A percentile compares a stretch with the other conserved stretches of the same genome.
Conservation (phyloP, 2,113 vertebrate genomes). For the Promerops cafer region DNA sequence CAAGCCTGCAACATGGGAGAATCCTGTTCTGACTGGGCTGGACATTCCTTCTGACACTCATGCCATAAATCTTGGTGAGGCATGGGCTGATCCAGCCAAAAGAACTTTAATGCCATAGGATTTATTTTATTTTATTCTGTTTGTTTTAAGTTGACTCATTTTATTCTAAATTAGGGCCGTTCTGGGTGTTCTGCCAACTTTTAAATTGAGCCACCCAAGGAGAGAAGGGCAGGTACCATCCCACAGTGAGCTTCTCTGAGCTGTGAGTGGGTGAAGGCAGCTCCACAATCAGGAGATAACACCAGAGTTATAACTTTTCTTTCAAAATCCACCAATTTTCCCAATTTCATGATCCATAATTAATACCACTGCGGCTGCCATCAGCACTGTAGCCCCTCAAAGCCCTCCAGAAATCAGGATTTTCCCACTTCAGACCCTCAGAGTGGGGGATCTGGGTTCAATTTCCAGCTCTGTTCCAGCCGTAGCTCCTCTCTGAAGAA, state of each 20-base stretch:
- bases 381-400: neutral
- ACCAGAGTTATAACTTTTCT: neutral
- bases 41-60: neutral
- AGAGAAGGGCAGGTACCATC: neutral
- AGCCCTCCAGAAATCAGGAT: neutral
- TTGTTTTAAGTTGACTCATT: conserved; percentile 27
- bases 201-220: conserved; percentile 10
- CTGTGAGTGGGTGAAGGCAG: neutral
- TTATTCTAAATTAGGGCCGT: neutral
- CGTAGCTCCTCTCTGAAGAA: neutral
- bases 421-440: neutral
- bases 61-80: neutral
- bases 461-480: neutral
- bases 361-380: neutral
- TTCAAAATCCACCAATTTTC: neutral
- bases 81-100: neutral
- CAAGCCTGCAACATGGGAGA: accelerated
- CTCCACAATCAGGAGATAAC: neutral
- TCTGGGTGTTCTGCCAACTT: conserved; percentile 25
- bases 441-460: neutral
- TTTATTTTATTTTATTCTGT: conserved; percentile 46
- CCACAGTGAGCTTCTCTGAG: neutral
- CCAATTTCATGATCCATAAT: neutral
- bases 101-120: neutral
- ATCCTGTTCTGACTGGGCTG: neutral